Evolutionary conservation across 2,113 vertebrate species (phyloP), one percentile per base, ranked within the genome.

Genomic region (Myotis brandtii): DNA sequence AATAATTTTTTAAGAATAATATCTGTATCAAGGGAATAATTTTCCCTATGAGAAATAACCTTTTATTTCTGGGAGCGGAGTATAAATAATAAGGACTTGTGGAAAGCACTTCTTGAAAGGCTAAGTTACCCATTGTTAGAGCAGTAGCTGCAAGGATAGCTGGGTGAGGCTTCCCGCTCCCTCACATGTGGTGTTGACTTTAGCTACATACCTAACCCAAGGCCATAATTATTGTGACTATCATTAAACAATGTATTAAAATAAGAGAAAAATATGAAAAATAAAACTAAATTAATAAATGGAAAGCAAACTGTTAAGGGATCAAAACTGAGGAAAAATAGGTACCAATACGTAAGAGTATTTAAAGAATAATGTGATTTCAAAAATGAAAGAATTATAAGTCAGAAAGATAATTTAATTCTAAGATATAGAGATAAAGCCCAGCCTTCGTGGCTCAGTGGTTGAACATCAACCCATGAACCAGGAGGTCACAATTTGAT

Each of bases 301-400:
- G 52, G 34, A 87, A 82, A 48, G 11, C 59, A 59, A 30, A 16
- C 6, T 75, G 23, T 66, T 62, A 52, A 43, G 48, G 12, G n/a
- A 67, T 73, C 73, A 50, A 94, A 90, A 50, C 6, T 9, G 46
- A 93, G 37, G 43, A 69, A 66, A 56, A 81, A 37, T n/a, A 76
- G 6, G 8, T 50, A n/a, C 34, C 54, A 87, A 83, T 43, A 81
- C 43, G 5, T 43, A 77, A 96, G 21, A 46, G 3, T 37, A 14
- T 50, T 94, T 92, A 37, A 89, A 85, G 40, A 52, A 87, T 43
- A 46, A 56, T 70, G 12, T 83, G 48, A 50, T 86, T 93, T 79
- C 25, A 52, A 85, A 70, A 72, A 37, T 59, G 21, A 25, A 87
- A 69, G 21, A 95, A 73, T 73, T 77, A 4, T 14, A 88, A 56